Conservation (phyloP, 2,888 invertebrate species). For the Hyles lineata region DNA sequence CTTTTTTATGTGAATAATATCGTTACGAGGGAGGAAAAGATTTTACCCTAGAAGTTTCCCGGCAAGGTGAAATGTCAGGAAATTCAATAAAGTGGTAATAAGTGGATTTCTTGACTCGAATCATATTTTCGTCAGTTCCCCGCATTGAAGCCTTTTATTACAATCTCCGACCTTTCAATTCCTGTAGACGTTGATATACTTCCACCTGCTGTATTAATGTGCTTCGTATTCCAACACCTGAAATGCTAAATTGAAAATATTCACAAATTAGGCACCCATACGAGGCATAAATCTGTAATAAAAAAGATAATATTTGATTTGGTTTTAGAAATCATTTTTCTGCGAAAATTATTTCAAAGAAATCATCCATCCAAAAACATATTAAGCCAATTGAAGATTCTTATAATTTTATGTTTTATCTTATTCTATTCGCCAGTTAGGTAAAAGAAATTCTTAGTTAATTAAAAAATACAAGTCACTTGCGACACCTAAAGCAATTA, state of each 20-base stretch:
- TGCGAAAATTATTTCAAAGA: no score
- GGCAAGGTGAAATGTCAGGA: constrained; percentile 65
- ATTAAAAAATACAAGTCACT: no score
- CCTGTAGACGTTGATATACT: constrained; percentile 36
- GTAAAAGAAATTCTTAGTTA: no score
- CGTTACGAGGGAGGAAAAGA: constrained; percentile 56
- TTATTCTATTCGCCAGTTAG: no score
- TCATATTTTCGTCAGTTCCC: constrained; percentile 66
- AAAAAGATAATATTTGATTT: no score
- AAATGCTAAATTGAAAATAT: neutral
- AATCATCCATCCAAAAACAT: no score
- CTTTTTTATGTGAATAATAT: constrained; percentile 56
- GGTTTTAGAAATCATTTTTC: no score
- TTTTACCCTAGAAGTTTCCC: constrained; percentile 55
- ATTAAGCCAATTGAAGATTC: no score
- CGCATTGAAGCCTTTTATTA: constrained; percentile 60
- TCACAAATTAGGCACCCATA: no score
- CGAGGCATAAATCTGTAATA: no score
- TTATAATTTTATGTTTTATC: no score
- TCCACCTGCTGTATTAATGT: constrained; percentile 14
- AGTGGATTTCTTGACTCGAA: constrained; percentile 65
- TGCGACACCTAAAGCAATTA: no score
- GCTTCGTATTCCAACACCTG: neutral
- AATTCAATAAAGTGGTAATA: constrained; percentile 78
- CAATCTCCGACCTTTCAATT: constrained; percentile 14